Base-by-base conservation (phyloP, 1,140 invertebrate genomes). In the Trichoplusia ni region DNA sequence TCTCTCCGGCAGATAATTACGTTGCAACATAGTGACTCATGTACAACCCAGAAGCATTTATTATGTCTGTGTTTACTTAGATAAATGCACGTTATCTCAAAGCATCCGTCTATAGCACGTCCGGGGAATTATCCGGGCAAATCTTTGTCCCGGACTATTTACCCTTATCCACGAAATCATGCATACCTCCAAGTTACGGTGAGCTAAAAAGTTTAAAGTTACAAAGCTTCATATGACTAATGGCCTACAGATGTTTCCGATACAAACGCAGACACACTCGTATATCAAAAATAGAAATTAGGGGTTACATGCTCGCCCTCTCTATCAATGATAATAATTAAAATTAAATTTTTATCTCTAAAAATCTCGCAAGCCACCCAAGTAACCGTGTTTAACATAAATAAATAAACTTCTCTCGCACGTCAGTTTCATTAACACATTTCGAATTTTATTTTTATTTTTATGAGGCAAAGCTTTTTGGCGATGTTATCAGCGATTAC, bases 201-300 rank as follows among this genome's bases (percentile, higher is more conserved):
- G 16, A 68, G 65, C 72, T 69, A 76, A 81, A 79, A 76, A 77
- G 63, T 64, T 46, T 59, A 13, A 44, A 33, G 58, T 38, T 67
- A 76, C 70, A 21, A 33, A 67, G 71, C 76, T 83, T 75, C 71
- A 67, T 81, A 77, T 84, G 77, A 88, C 73, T 84, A 84, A 86
- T 85, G 65, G 73, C 61, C 62, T 54, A 76, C 84, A 87, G 80
- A 86, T 87, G 76, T 77, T 77, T 67, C 51, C 53, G 64, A 61
- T 70, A 56, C 75, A 40, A 38, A 19, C 35, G 37, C 31, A 51
- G 29, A 49, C 21, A n/a, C n/a, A n/a, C n/a, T n/a, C n/a, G 25
- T 61, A 70, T 78, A 77, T 86, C 77, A 82, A 81, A 80, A 86
- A 82, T 86, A 86, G 73, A 87, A 84, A 86, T 86, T 84, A 85